These are phyloP conservation scores for Dasysyrphus tricinctus DNA, from an alignment of 2,888 invertebrate species.

Conservation along the genomic window DNA sequence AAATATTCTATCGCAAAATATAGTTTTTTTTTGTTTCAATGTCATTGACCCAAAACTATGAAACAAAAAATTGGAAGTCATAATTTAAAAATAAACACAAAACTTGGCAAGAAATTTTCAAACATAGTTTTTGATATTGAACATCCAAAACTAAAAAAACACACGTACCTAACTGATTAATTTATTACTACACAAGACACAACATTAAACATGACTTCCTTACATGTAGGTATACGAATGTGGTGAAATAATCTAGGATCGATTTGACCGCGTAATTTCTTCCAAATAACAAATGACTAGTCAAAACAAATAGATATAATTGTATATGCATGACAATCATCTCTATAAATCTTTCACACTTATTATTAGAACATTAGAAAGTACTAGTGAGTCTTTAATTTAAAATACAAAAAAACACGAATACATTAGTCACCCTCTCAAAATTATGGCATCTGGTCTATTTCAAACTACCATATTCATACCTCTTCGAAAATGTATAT, in stretches of 20 bases:
- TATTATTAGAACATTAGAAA: slow-evolving; percentile 57
- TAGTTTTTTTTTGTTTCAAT: neutral
- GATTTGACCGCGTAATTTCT: neutral
- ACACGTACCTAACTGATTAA: neutral
- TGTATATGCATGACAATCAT: slow-evolving; percentile 9
- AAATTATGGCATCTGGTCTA: slow-evolving; percentile 63
- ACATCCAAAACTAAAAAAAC: neutral
- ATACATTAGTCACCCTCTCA: slow-evolving; percentile 52
- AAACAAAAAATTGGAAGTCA: neutral
- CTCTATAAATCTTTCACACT: slow-evolving; percentile 51
- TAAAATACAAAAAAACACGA: neutral
- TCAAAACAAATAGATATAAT: neutral
- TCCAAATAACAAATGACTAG: slow-evolving; percentile 21
- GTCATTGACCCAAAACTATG: slow-evolving; percentile 11
- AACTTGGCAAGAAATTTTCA: neutral
- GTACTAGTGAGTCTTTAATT: slow-evolving; percentile 14
- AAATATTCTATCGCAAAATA: neutral
- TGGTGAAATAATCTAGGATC: neutral
- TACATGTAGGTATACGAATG: neutral
- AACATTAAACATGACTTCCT: neutral
- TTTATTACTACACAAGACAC: neutral
- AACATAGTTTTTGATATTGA: slow-evolving; percentile 6
- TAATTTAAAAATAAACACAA: slow-evolving; percentile 4
- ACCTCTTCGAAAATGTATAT: slow-evolving; percentile 23
- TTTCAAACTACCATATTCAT: slow-evolving; percentile 47